phyloP scores from a whole-genome alignment of 2,113 vertebrate genomes.

The Oryzias curvinotus region DNA sequence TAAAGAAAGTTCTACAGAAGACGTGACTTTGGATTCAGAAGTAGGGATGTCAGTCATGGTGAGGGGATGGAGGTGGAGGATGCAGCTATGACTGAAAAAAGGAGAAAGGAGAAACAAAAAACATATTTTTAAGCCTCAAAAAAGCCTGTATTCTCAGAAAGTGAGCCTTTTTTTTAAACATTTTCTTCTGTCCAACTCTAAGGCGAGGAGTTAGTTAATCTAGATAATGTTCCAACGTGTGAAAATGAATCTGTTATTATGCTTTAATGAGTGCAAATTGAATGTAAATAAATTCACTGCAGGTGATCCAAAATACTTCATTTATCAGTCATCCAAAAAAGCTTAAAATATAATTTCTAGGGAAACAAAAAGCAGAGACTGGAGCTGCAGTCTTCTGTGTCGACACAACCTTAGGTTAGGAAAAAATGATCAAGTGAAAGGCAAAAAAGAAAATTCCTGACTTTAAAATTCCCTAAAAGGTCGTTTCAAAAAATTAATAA shows the following conservation, averaged over 20 bases:
- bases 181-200: constrained; percentile 15
- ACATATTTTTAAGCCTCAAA: no score
- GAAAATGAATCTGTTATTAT: constrained; percentile 41
- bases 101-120: no score
- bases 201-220: constrained; percentile 32
- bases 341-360: constrained; percentile 23
- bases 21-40: not conserved
- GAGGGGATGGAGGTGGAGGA: no score
- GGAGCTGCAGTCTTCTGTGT: constrained; percentile 25
- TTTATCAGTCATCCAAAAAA: constrained; percentile 32
- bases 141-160: no score
- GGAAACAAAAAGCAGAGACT: constrained; percentile 27
- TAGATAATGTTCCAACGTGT: constrained; percentile 35
- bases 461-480: no score
- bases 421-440: constrained; percentile 26
- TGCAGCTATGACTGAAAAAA: no score
- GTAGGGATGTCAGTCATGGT: no score
- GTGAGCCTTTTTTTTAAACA: constrained; percentile 1
- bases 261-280: constrained; percentile 46
- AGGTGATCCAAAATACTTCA: constrained; percentile 22
- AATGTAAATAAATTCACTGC: constrained; percentile 42
- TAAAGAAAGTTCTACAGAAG: not conserved
- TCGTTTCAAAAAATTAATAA: constrained; percentile 19
- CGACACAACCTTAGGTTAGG: constrained; percentile 15
- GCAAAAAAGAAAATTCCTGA: constrained; percentile 7